Conservation (phyloP, 2,113 vertebrate genomes). For the Odontesthes bonariensis region DNA sequence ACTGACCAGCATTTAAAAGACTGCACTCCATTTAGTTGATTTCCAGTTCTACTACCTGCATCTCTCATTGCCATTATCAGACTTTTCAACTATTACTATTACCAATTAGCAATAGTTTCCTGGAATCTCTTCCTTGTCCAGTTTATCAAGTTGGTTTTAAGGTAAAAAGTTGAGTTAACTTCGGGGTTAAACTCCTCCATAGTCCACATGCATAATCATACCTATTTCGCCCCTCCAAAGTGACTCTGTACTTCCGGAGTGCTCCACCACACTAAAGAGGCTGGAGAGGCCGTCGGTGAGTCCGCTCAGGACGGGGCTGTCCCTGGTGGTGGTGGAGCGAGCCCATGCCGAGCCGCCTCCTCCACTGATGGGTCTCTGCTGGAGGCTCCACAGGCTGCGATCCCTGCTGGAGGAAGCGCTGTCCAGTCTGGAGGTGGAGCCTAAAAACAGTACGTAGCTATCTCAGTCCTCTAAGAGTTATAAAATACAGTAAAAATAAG, state of each 20-base stretch:
- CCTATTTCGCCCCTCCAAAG: constrained; percentile 88
- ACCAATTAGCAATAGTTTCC: not conserved
- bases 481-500: not conserved
- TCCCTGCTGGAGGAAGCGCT: constrained; percentile 84
- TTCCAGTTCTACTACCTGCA: too few relatives aligned
- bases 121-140: not conserved
- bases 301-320: constrained; percentile 95
- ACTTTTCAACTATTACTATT: not conserved
- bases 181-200: not conserved
- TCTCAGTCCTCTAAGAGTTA: not conserved
- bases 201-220: not conserved
- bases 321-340: constrained; percentile 96
- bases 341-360: constrained; percentile 97
- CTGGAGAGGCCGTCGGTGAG: constrained; percentile 95
- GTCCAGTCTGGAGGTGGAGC: constrained; percentile 92
- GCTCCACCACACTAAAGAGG: constrained; percentile 96
- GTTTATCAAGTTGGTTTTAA: too few relatives aligned
- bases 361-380: constrained; percentile 88
- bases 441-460: constrained; percentile 44
- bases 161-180: too few relatives aligned
- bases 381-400: constrained; percentile 94
- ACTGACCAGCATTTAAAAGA: not conserved
- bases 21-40: too few relatives aligned
- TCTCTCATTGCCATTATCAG: too few relatives aligned
- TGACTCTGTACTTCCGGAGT: constrained; percentile 91